Conservation (phyloP, 1,140 invertebrate genomes). For the Cecropterus lyciades region DNA sequence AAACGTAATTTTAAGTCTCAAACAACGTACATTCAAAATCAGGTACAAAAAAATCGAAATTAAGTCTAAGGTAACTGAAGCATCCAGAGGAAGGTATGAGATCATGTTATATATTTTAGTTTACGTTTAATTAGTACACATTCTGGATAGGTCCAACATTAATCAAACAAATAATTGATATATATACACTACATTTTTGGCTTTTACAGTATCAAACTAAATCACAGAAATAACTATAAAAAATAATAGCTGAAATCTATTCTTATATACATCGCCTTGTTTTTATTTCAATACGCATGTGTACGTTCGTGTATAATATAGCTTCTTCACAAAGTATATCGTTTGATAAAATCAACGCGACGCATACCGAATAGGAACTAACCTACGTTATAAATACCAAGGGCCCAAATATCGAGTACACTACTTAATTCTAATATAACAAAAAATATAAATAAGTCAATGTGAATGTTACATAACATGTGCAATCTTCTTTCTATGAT, state of each 20-base stretch:
- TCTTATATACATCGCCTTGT: slow-evolving; percentile 36
- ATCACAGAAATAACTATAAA: slow-evolving; percentile 77
- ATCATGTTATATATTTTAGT: slow-evolving; percentile 55
- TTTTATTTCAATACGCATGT: slow-evolving; percentile 19
- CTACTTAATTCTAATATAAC: slow-evolving; percentile 78
- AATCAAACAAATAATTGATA: slow-evolving; percentile 46
- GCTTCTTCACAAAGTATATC: neutral
- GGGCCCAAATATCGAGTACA: slow-evolving; percentile 54
- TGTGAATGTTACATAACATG: slow-evolving; percentile 80
- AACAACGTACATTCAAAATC: slow-evolving; percentile 75
- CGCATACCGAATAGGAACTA: slow-evolving; percentile 36
- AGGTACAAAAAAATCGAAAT: slow-evolving; percentile 82
- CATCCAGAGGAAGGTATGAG: slow-evolving; percentile 75
- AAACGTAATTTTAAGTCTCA: slow-evolving; percentile 77
- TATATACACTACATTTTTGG: slow-evolving; percentile 66
- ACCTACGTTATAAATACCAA: slow-evolving; percentile 51
- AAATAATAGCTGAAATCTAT: slow-evolving; percentile 52
- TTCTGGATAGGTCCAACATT: slow-evolving; percentile 47
- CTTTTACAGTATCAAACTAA: slow-evolving; percentile 73
- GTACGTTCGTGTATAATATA: too few relatives aligned
- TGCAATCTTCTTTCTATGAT: slow-evolving; percentile 71
- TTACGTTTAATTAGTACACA: slow-evolving; percentile 45
- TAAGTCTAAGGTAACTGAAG: slow-evolving; percentile 80
- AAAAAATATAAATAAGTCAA: slow-evolving; percentile 81
- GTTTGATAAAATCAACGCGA: slow-evolving; percentile 35